A percentile compares a stretch with the other conserved stretches of the same genome.
Conservation (phyloP, 2,797 vertebrate genomes). For the Echeneis naucrates region DNA sequence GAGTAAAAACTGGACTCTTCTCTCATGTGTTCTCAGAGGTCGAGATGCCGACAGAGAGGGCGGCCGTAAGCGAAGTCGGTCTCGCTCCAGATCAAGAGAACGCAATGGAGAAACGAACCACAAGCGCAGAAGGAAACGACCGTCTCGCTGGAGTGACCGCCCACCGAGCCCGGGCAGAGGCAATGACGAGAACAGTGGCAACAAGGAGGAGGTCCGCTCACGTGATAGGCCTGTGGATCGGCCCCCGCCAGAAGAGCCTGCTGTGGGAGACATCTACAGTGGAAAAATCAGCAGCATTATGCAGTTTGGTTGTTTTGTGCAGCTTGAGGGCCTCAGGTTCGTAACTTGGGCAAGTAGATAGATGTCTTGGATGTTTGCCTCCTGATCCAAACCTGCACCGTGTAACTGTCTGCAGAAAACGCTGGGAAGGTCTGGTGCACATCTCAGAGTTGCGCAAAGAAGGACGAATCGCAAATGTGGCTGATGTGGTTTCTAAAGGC, state of each 20-base stretch:
- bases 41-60: slow-evolving; percentile 66
- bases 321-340: slow-evolving; percentile 93
- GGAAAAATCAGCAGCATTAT: slow-evolving; percentile 96
- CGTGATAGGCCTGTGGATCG: slow-evolving; percentile 88
- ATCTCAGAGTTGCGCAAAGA: slow-evolving; percentile 93
- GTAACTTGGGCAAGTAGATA: not conserved
- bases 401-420: slow-evolving; percentile 83
- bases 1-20: not conserved
- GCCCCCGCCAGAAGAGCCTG: slow-evolving; percentile 89
- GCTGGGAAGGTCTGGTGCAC: slow-evolving; percentile 95
- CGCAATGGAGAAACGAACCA: slow-evolving; percentile 60
- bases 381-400: not conserved
- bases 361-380: not conserved
- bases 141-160: slow-evolving; percentile 84
- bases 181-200: slow-evolving; percentile 11
- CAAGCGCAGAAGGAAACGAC: slow-evolving; percentile 73
- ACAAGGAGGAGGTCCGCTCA: slow-evolving; percentile 76
- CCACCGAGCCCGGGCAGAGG: slow-evolving; percentile 84
- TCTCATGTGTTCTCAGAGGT: slow-evolving; percentile 66
- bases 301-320: slow-evolving; percentile 96
- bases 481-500: slow-evolving; percentile 94
- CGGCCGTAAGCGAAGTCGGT: slow-evolving; percentile 50
- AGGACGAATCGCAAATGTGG: slow-evolving; percentile 92
- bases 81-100: slow-evolving; percentile 72
- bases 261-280: slow-evolving; percentile 92